Percentiles rank a stretch among this genome's conserved stretches.
phyloP scores from a whole-genome alignment of 2,888 invertebrate genomes.

The Pachliopta kotzebuea region DNA sequence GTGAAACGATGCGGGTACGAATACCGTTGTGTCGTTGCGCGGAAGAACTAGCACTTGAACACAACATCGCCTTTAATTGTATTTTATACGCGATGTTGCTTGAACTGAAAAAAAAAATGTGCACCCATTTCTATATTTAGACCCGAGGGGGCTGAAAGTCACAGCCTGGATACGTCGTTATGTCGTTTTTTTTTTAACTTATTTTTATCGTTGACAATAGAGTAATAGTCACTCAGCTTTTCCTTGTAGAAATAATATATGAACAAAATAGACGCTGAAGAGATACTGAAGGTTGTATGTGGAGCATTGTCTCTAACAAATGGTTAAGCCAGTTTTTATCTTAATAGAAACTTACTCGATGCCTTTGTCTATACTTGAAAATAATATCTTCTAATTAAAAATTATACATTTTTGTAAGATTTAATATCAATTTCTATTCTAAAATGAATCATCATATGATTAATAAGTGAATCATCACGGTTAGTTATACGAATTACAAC shows the following conservation, averaged over 20 bases:
- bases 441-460: too few relatives aligned
- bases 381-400: too few relatives aligned
- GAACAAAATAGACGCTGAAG: neutral
- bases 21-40: constrained; percentile 19
- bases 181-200: constrained; percentile 4
- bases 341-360: too few relatives aligned
- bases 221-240: neutral
- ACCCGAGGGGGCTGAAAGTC: constrained; percentile 13
- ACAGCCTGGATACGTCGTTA: constrained; percentile 12
- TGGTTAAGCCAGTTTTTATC: too few relatives aligned
- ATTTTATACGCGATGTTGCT: constrained; percentile 18
- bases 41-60: constrained; percentile 19
- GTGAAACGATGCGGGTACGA: constrained; percentile 14
- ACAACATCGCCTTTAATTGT: constrained; percentile 20
- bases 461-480: neutral
- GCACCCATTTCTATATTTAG: constrained; percentile 20
- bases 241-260: neutral
- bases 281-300: too few relatives aligned
- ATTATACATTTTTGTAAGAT: too few relatives aligned
- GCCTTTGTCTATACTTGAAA: too few relatives aligned
- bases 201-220: constrained; percentile 5
- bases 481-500: neutral
- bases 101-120: constrained; percentile 16
- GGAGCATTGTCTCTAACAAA: too few relatives aligned
- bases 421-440: too few relatives aligned